phyloP scores from a whole-genome alignment of 1,140 invertebrate genomes.

The Oreohelix idahoensis region DNA sequence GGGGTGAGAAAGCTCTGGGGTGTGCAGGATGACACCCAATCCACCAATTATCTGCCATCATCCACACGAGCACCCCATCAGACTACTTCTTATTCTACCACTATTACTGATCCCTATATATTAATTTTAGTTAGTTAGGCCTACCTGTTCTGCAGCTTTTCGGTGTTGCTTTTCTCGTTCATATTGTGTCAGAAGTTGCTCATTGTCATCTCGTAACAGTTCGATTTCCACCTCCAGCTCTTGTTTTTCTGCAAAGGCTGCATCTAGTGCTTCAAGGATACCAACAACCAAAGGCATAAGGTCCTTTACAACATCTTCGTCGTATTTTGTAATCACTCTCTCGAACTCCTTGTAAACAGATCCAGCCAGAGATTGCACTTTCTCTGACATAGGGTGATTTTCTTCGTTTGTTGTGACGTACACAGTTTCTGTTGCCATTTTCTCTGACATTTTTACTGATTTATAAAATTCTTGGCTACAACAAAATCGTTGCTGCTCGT shows the following conservation, averaged over 20 bases:
- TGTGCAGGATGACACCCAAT: too few species aligned
- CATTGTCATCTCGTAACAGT: conserved; percentile 97
- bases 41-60: too few species aligned
- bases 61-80: too few species aligned
- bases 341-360: conserved; percentile 99
- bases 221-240: conserved; percentile 97
- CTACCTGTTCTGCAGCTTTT: conserved; percentile 94
- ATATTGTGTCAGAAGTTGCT: conserved; percentile 98
- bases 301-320: too few species aligned
- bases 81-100: too few species aligned
- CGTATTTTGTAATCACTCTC: conserved; percentile 96
- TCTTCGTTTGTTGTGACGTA: conserved; percentile 62
- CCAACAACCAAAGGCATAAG: conserved; percentile 99
- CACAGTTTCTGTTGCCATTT: conserved; percentile 57
- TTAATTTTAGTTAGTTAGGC: too few species aligned
- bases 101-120: too few species aligned
- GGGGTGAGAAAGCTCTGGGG: too few species aligned
- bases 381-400: conserved; percentile 91
- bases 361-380: conserved; percentile 92
- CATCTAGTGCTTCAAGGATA: conserved; percentile 96
- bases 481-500: neutral
- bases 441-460: neutral
- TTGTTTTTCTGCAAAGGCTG: conserved; percentile 96
- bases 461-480: neutral
- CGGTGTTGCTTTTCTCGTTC: conserved; percentile 97